phyloP scores from a whole-genome alignment of 2,113 vertebrate species.

The Urocolius indicus region DNA sequence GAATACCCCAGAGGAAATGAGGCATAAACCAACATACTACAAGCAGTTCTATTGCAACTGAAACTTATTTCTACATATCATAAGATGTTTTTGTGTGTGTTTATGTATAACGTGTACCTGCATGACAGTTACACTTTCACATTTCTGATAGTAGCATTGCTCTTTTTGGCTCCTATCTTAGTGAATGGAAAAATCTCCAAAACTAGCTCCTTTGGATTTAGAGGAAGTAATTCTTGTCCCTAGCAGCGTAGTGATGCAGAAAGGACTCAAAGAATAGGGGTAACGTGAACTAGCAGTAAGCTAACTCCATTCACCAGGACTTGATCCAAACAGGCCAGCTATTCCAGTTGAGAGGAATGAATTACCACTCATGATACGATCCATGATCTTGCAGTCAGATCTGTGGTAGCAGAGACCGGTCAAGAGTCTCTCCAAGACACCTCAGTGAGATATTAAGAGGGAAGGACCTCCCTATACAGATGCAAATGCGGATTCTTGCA shows the following conservation, averaged over 20 bases:
- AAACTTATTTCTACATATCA: not conserved
- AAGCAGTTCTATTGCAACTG: not conserved
- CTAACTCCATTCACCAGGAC: not conserved
- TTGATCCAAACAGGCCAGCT: not conserved
- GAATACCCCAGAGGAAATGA: slow-evolving; percentile 12
- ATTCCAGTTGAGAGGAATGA: not conserved
- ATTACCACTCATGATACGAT: not conserved
- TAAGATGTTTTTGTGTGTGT: not conserved
- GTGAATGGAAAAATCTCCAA: not conserved
- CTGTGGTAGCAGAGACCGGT: not conserved
- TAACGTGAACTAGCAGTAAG: not conserved
- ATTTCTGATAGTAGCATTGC: not conserved
- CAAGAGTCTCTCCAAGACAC: not conserved
- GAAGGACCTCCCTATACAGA: not conserved
- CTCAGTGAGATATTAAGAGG: not conserved
- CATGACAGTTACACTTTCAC: not conserved
- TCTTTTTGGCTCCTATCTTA: not conserved
- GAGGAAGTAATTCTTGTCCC: not conserved
- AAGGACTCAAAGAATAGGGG: not conserved
- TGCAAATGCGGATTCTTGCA: not conserved
- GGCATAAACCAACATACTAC: slow-evolving; percentile 2
- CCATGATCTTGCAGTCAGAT: not conserved
- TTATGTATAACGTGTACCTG: not conserved
- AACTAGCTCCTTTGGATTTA: not conserved
- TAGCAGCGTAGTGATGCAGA: not conserved